Evolutionary conservation across 2,113 vertebrate species (phyloP).

Genomic region (Diphyllodes magnificus): DNA sequence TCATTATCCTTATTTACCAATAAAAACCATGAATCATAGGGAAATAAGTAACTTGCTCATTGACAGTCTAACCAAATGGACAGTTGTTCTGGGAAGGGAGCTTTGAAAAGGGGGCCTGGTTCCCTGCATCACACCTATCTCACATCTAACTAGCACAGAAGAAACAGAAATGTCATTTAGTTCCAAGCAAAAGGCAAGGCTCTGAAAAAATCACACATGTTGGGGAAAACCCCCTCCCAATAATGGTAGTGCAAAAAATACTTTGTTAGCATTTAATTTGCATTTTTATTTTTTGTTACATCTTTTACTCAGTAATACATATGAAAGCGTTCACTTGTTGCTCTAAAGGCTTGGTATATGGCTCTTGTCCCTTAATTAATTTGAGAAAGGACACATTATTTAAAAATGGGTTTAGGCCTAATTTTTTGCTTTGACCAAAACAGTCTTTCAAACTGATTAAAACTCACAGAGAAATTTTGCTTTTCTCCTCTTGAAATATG

Average conservation of each 20-base stretch:
- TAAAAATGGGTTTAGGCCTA: constrained; percentile 31
- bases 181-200: neutral
- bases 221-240: neutral
- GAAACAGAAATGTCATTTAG: neutral
- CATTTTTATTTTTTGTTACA: neutral
- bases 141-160: neutral
- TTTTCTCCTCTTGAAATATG: neutral
- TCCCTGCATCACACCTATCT: neutral
- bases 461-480: neutral
- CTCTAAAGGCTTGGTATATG: neutral
- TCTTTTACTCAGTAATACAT: neutral
- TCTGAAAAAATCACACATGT: neutral
- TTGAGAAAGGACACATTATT: neutral
- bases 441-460: constrained; percentile 33
- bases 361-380: neutral
- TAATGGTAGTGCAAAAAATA: neutral
- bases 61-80: neutral
- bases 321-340: neutral
- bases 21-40: neutral
- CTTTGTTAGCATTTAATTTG: neutral
- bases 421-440: constrained; percentile 38
- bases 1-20: neutral
- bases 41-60: neutral
- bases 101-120: neutral
- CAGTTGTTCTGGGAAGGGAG: neutral